phyloP scores from a whole-genome alignment of 2,113 vertebrate genomes.

The Telmatochromis sp. region DNA sequence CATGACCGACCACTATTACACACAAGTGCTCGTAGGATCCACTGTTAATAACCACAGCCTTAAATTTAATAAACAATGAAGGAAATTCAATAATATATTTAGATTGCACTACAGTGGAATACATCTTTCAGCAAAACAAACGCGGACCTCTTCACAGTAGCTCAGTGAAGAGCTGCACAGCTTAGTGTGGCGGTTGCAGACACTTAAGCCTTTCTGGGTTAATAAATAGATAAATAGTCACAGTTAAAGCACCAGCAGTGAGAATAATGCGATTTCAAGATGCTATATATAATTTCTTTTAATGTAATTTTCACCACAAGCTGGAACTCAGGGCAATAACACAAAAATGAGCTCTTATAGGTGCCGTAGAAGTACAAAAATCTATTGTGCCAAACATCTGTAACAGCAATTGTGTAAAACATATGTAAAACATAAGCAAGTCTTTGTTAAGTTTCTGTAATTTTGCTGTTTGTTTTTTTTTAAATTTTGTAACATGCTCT shows the following conservation, averaged over 20 bases:
- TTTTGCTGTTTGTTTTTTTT: neutral
- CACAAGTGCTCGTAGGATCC: neutral
- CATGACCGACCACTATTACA: neutral
- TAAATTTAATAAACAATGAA: neutral
- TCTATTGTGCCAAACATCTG: neutral
- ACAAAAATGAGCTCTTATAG: neutral
- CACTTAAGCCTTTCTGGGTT: conserved; percentile 46
- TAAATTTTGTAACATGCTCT: neutral
- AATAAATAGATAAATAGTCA: conserved; percentile 57
- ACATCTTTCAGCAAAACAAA: neutral
- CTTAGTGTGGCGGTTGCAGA: conserved; percentile 39
- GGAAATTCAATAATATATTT: neutral
- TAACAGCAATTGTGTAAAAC: neutral
- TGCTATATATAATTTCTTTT: conserved; percentile 38
- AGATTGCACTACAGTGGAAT: neutral
- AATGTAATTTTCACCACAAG: conserved; percentile 19
- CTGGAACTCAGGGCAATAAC: conserved; percentile 9
- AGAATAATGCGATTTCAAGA: conserved; percentile 45
- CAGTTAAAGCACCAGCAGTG: conserved; percentile 30
- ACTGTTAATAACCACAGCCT: neutral
- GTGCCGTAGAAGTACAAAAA: neutral
- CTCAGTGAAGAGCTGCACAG: neutral
- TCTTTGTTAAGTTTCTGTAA: conserved; percentile 24
- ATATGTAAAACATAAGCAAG: neutral
- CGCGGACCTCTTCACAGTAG: neutral